These are phyloP conservation scores for Polypterus senegalus DNA, from an alignment of 2,113 vertebrate species.

Conservation along the genomic window DNA sequence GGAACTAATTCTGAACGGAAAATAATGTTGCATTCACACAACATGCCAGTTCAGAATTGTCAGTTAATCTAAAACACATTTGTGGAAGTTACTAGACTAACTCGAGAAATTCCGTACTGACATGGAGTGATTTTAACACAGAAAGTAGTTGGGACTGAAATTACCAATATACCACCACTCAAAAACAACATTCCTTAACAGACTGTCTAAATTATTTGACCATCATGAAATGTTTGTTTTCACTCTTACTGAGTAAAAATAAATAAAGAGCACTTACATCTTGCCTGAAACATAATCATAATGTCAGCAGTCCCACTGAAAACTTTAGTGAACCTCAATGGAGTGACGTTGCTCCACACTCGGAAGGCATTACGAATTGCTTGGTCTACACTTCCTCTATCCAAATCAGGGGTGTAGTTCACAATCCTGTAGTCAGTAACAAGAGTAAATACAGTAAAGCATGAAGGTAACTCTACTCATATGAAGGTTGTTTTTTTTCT, in stretches of 20 bases:
- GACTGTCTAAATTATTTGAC: background rate
- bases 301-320: constrained; percentile 50
- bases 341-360: constrained; percentile 62
- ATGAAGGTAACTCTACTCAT: too few species aligned
- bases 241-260: background rate
- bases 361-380: constrained; percentile 58
- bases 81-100: too few species aligned
- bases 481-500: too few species aligned
- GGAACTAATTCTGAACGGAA: too few species aligned
- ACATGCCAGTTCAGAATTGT: too few species aligned
- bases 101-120: background rate
- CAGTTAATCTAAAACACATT: too few species aligned
- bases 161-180: background rate
- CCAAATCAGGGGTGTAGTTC: constrained; percentile 57
- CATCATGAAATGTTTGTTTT: background rate
- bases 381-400: constrained; percentile 44
- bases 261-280: background rate
- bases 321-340: constrained; percentile 58
- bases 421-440: constrained; percentile 41
- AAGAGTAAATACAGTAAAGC: too few species aligned
- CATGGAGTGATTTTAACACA: background rate
- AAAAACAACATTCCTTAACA: background rate
- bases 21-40: too few species aligned
- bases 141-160: background rate
- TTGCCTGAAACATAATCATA: constrained; percentile 58